These are phyloP conservation scores for Dermochelys coriacea DNA, from an alignment of 2,797 vertebrate species.

Conservation along the genomic window DNA sequence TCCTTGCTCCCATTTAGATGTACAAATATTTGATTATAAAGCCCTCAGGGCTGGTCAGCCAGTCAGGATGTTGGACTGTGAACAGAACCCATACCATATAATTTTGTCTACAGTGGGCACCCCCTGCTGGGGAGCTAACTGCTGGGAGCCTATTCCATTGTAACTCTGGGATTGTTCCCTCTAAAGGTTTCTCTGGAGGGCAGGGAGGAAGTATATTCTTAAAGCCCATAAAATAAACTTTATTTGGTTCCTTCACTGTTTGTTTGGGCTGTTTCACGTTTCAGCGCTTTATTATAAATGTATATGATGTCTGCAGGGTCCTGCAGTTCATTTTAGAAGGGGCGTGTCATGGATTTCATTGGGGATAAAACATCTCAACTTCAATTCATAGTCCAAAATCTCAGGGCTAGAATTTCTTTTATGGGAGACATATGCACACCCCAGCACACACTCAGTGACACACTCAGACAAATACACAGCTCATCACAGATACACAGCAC, in stretches of 20 bases:
- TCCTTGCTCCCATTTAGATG: conserved; percentile 69
- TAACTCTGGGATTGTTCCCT: conserved; percentile 18
- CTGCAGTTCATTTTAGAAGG: not conserved
- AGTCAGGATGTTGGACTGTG: conserved; percentile 45
- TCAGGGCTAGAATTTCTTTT: not conserved
- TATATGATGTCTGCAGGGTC: conserved; percentile 52
- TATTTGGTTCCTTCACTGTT: conserved; percentile 64
- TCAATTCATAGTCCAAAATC: not conserved
- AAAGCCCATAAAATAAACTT: conserved; percentile 62
- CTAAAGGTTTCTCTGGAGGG: conserved; percentile 24
- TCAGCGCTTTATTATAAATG: conserved; percentile 65
- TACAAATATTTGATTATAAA: conserved; percentile 65
- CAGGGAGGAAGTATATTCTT: conserved; percentile 60
- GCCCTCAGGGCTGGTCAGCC: conserved; percentile 57
- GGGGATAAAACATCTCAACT: not conserved
- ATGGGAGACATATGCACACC: accelerated
- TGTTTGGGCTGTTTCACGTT: conserved; percentile 69
- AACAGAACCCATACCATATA: conserved; percentile 49
- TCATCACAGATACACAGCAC: no score
- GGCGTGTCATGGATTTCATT: not conserved
- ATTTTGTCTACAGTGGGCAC: conserved; percentile 60
- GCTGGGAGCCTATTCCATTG: conserved; percentile 44
- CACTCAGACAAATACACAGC: not conserved
- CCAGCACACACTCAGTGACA: no score
- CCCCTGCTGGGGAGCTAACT: conserved; percentile 57